Evolutionary conservation across 2,888 invertebrate genomes (phyloP).

Genomic region (Metalampra italica): DNA sequence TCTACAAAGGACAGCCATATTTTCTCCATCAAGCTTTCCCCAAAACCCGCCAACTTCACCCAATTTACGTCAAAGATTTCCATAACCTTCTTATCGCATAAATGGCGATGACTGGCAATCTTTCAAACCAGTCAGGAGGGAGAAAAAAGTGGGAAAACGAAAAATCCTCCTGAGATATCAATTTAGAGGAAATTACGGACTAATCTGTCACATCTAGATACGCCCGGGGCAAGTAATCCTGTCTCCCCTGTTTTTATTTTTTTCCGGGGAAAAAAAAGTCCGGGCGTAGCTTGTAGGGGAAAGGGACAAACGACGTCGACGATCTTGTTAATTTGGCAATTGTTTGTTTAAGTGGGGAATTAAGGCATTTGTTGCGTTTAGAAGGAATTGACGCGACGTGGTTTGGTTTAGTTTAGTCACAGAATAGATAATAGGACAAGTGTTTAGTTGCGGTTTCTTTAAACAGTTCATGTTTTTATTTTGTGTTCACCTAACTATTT

Average conservation of each 20-base stretch:
- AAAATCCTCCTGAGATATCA: conserved; percentile 70
- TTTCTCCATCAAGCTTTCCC: not conserved
- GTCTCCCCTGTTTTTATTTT: conserved; percentile 56
- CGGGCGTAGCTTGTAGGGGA: conserved; percentile 24
- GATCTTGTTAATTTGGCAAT: conserved; percentile 70
- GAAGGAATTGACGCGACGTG: too few relatives aligned
- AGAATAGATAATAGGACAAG: too few relatives aligned
- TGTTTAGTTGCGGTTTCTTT: too few relatives aligned
- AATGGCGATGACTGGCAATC: conserved; percentile 60
- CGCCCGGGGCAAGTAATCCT: conserved; percentile 57
- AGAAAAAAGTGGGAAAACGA: conserved; percentile 25
- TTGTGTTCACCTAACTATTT: too few relatives aligned
- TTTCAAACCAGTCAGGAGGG: conserved; percentile 38
- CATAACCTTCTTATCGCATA: conserved; percentile 32
- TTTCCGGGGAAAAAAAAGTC: conserved; percentile 38
- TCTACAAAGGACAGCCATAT: not conserved
- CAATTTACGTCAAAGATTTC: conserved; percentile 52
- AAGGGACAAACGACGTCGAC: conserved; percentile 44
- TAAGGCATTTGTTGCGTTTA: conserved; percentile 31
- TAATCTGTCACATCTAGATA: conserved; percentile 75
- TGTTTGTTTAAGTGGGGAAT: conserved; percentile 50
- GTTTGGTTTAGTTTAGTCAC: not conserved
- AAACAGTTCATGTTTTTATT: too few relatives aligned
- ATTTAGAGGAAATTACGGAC: conserved; percentile 72
- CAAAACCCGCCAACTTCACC: conserved; percentile 10